These are phyloP conservation scores for Luehdorfia chinensis DNA, from an alignment of 1,140 invertebrate species.

Conservation along the genomic window DNA sequence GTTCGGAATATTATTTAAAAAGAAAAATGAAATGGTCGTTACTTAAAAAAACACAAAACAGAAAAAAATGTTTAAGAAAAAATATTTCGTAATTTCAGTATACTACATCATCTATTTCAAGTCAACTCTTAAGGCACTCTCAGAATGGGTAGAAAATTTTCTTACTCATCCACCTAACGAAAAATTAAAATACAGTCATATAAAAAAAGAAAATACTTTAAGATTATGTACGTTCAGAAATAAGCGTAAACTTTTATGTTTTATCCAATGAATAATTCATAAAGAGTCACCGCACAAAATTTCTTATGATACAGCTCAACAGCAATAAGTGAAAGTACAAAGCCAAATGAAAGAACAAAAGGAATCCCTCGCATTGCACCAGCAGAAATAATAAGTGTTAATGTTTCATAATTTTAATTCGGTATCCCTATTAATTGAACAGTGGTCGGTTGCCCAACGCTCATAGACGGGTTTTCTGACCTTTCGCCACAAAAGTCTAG, in stretches of 20 bases:
- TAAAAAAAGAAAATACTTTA: neutral
- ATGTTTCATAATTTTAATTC: slow-evolving; percentile 25
- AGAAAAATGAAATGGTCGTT: no score
- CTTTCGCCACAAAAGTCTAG: slow-evolving; percentile 65
- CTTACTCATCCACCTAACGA: neutral
- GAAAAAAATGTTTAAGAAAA: no score
- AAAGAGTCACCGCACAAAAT: neutral
- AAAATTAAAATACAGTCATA: neutral
- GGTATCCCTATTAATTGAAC: slow-evolving; percentile 36
- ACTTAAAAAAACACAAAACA: no score
- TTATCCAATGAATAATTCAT: neutral
- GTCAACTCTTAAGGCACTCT: neutral
- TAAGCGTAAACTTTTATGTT: neutral
- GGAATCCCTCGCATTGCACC: neutral
- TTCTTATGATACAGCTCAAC: no score
- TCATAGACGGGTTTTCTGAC: slow-evolving; percentile 47
- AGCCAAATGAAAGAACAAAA: neutral
- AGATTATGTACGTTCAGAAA: no score
- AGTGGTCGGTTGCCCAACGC: slow-evolving; percentile 31
- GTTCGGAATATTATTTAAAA: no score
- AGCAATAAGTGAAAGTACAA: neutral
- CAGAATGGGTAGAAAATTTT: no score
- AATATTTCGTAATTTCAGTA: no score
- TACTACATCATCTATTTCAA: neutral
- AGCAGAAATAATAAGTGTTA: neutral